Percentiles rank a stretch among this genome's conserved stretches.
Conservation (phyloP, 2,113 vertebrate species). For the Rallus limicola region DNA sequence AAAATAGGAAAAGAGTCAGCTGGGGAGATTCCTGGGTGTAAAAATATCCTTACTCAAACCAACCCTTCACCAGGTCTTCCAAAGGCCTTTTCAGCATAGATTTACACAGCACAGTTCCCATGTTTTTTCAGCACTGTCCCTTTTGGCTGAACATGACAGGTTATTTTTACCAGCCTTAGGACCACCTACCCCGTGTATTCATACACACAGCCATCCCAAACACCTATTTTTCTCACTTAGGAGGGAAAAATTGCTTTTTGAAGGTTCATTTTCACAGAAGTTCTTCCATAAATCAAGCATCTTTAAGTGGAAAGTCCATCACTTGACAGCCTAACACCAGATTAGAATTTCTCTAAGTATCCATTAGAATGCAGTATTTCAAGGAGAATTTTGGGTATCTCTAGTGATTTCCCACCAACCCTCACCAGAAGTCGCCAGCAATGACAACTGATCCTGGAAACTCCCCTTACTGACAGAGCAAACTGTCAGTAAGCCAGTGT, state of each 20-base stretch:
- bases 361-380: background rate
- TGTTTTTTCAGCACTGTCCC: background rate
- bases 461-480: background rate
- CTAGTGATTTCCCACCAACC: background rate
- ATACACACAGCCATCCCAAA: background rate
- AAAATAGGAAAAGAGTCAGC: background rate
- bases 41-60: constrained; percentile 69
- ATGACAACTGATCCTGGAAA: background rate
- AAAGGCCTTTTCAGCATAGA: background rate
- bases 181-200: background rate
- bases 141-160: background rate
- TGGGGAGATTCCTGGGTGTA: background rate
- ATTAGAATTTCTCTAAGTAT: background rate
- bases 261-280: background rate
- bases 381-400: background rate
- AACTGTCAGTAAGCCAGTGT: background rate
- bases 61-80: constrained; percentile 75
- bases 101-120: background rate
- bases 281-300: background rate
- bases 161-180: background rate
- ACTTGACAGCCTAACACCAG: background rate
- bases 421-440: background rate
- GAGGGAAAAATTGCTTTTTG: background rate
- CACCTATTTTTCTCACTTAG: background rate
- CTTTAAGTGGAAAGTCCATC: background rate